Conservation (phyloP, 2,888 invertebrate species). For the Euproctis similis region DNA sequence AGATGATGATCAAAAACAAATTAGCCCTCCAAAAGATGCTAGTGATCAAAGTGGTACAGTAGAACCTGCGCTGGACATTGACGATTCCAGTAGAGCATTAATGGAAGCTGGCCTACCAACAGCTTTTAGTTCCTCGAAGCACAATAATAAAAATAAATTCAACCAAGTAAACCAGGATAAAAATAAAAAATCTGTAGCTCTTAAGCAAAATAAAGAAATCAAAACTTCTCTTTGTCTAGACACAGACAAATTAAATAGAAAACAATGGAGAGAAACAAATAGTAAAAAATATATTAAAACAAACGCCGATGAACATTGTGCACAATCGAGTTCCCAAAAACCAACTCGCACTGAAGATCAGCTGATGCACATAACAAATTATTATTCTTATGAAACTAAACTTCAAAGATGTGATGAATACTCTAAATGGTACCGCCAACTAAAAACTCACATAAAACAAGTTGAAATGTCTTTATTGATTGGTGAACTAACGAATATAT, state of each 20-base stretch:
- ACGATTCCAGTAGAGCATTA: constrained; percentile 16
- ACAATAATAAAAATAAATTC: constrained; percentile 1
- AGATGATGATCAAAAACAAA: neutral
- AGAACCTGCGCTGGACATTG: too few relatives aligned
- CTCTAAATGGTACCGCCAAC: constrained; percentile 44
- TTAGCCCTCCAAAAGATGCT: neutral
- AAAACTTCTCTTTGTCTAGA: neutral
- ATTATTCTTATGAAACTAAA: constrained; percentile 7
- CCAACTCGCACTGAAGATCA: neutral
- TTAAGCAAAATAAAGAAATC: too few relatives aligned
- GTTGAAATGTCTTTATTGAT: constrained; percentile 47
- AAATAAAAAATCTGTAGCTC: neutral
- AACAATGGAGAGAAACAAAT: too few relatives aligned
- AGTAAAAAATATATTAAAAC: too few relatives aligned
- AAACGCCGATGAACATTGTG: too few relatives aligned
- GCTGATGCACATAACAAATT: neutral
- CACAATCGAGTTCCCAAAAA: too few relatives aligned
- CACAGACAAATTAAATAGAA: neutral
- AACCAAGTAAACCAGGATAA: neutral
- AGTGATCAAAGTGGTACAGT: too few relatives aligned
- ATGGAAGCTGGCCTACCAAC: constrained; percentile 33
- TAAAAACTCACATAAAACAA: constrained; percentile 41
- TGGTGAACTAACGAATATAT: constrained; percentile 36
- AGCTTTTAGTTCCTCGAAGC: constrained; percentile 30
- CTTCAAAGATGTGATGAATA: too few relatives aligned